Evolutionary conservation across 30 jellyfish, hydroid and myxozoan genomes (phyloP).

Genomic region (Pseudorhiza aurosa): DNA sequence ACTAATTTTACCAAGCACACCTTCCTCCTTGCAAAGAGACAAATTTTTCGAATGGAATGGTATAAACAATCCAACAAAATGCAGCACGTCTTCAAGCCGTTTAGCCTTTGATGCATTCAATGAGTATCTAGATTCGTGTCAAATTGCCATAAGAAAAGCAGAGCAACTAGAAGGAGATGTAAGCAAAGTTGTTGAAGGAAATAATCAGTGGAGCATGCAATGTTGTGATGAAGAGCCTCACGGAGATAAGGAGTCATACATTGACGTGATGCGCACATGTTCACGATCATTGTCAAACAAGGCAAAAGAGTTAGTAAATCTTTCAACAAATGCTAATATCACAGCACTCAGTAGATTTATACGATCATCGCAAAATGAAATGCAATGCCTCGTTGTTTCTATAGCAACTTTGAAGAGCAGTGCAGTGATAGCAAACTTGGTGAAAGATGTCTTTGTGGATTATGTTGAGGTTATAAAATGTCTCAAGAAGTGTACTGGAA

Average conservation of each 20-base stretch:
- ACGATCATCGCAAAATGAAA: slow-evolving; percentile 47
- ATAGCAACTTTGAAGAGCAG: slow-evolving; percentile 40
- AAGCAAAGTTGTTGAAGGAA: background rate
- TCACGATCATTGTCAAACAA: slow-evolving; percentile 30
- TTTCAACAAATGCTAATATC: slow-evolving; percentile 42
- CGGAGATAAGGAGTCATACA: slow-evolving; percentile 21
- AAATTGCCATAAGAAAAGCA: slow-evolving; percentile 19
- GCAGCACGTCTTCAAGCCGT: slow-evolving; percentile 1
- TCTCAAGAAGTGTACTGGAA: slow-evolving; percentile 54
- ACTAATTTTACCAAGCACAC: slow-evolving; percentile 41
- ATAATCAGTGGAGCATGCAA: slow-evolving; percentile 25
- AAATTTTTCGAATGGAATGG: background rate
- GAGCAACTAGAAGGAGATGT: slow-evolving; percentile 24
- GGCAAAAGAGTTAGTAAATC: slow-evolving; percentile 23
- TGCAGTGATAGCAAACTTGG: slow-evolving; percentile 39
- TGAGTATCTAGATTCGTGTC: slow-evolving; percentile 34
- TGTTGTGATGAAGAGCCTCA: slow-evolving; percentile 44
- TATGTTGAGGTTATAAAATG: slow-evolving; percentile 35
- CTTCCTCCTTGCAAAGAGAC: slow-evolving; percentile 18
- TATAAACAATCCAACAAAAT: slow-evolving; percentile 7
- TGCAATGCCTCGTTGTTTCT: slow-evolving; percentile 55
- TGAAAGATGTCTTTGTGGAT: slow-evolving; percentile 45
- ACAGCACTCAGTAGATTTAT: slow-evolving; percentile 16
- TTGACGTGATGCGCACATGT: slow-evolving; percentile 57
- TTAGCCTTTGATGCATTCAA: slow-evolving; percentile 46